A percentile compares a stretch with the other conserved stretches of the same genome.
phyloP scores from a whole-genome alignment of 2,888 invertebrate genomes.

The Nesidiocoris tenuis region DNA sequence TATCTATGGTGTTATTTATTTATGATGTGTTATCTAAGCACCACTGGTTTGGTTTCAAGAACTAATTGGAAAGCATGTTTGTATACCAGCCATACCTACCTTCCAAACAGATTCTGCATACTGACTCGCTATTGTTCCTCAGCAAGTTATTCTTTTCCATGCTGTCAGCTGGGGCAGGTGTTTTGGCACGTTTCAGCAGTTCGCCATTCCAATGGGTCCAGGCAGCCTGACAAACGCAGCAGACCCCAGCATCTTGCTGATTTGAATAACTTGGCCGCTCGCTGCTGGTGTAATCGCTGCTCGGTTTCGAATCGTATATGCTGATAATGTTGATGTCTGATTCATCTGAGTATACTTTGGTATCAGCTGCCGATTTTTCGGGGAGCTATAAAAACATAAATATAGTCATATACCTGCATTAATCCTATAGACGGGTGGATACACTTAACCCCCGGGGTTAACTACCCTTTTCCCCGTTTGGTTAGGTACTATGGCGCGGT shows the following conservation, averaged over 20 bases:
- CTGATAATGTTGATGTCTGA: slow-evolving; percentile 18
- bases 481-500: no score
- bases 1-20: no score
- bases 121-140: background rate
- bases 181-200: background rate
- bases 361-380: no score
- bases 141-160: background rate
- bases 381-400: no score
- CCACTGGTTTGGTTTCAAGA: no score
- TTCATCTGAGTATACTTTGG: no score
- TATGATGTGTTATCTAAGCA: no score
- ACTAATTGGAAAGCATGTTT: no score
- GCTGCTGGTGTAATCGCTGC: background rate
- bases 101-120: slow-evolving; percentile 26
- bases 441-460: slow-evolving; percentile 1
- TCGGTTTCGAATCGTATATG: slow-evolving; percentile 5
- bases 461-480: background rate
- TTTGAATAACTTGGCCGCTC: background rate
- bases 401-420: no score
- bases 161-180: background rate
- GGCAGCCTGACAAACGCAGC: slow-evolving; percentile 24
- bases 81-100: no score
- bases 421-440: no score
- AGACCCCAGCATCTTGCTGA: no score
- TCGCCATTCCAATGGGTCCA: slow-evolving; percentile 12